phyloP scores from a whole-genome alignment of 2,888 invertebrate genomes.

The Ommatoiulus sabulosus region DNA sequence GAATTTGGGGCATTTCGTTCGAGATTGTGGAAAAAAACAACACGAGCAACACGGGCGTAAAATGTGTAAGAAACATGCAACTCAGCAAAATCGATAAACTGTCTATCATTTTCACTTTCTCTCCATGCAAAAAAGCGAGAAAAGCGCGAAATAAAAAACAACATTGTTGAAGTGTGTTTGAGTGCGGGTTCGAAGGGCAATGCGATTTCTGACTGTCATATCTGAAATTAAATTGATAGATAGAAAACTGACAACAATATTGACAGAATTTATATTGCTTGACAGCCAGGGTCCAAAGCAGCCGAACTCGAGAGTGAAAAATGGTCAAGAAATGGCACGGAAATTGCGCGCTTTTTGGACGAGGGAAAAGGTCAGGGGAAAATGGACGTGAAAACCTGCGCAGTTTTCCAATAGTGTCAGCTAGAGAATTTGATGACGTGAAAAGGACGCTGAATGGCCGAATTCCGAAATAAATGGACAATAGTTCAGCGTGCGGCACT shows the following conservation, averaged over 20 bases:
- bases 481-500: background rate
- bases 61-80: constrained; percentile 36
- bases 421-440: constrained; percentile 29
- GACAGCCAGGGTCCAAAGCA: constrained; percentile 30
- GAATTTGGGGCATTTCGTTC: constrained; percentile 31
- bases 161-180: constrained; percentile 46
- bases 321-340: constrained; percentile 28
- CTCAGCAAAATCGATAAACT: constrained; percentile 43
- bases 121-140: constrained; percentile 29
- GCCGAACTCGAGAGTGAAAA: constrained; percentile 12
- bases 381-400: background rate
- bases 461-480: background rate
- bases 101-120: constrained; percentile 43
- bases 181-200: constrained; percentile 51
- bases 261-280: constrained; percentile 52
- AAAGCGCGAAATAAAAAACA: constrained; percentile 36
- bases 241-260: constrained; percentile 45
- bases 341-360: background rate
- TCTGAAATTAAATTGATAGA: constrained; percentile 52
- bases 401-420: background rate
- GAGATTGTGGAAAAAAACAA: constrained; percentile 1
- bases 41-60: background rate
- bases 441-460: background rate
- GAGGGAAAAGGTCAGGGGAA: constrained; percentile 21
- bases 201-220: constrained; percentile 52